Conservation (phyloP, 2,113 vertebrate genomes). For the Phrynosoma platyrhinos region DNA sequence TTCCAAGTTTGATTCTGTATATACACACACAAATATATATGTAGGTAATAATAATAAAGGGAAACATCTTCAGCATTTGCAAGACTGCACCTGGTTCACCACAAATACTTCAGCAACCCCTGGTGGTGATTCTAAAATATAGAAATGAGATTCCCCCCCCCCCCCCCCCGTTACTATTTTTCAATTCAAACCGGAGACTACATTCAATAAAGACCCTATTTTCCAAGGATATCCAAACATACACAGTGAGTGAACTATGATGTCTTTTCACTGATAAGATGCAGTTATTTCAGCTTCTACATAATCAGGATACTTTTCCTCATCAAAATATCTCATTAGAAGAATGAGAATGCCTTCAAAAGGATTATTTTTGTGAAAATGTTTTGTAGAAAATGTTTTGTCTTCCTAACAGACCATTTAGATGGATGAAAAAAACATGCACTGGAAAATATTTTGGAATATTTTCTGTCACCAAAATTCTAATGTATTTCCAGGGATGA, state of each 20-base stretch:
- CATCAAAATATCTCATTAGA: background rate
- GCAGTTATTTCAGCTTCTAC: background rate
- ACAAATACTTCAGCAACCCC: conserved; percentile 65
- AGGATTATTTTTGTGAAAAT: background rate
- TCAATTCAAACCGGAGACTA: conserved; percentile 10
- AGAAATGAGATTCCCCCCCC: conserved; percentile 29
- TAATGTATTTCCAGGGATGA: no score
- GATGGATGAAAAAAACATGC: no score
- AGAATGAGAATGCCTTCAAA: background rate
- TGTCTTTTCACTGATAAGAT: conserved; percentile 32
- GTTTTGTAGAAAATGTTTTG: background rate
- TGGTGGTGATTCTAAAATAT: conserved; percentile 52
- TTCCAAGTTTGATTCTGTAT: background rate
- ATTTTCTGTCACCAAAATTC: no score
- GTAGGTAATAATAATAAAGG: background rate
- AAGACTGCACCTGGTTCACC: conserved; percentile 22
- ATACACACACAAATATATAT: no score
- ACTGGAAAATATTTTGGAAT: no score
- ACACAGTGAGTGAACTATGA: background rate
- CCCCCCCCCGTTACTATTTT: background rate
- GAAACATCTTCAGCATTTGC: conserved; percentile 45
- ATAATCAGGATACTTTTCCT: background rate
- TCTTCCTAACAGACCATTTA: background rate
- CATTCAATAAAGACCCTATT: background rate
- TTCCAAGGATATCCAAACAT: background rate